Evolutionary conservation across 2,113 vertebrate genomes (phyloP), one percentile per base, ranked within the genome.

Genomic region (Ptychochromis oligacanthus): DNA sequence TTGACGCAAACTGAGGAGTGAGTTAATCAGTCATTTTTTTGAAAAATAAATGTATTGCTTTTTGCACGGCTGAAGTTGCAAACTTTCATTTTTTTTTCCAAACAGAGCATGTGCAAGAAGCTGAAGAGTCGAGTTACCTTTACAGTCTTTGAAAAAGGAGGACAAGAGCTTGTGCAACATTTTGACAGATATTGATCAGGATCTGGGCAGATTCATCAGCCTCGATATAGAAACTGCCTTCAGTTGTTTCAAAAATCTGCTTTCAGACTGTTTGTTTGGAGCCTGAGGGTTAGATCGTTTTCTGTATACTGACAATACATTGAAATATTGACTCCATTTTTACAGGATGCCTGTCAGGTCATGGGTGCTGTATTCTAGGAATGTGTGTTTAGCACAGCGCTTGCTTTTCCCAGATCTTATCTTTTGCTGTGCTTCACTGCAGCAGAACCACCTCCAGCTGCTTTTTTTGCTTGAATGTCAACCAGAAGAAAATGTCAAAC

Each of bases 151-250:
- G 55, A 36, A 46, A 59, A 36, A 49, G n/a, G 20, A 36, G 55
- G 15, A 65, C n/a, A 6, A 55, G 55, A 76, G 70, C 67, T 77
- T 80, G 77, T 80, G 57, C 61, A 89, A 59, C 31, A 77, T 2
- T 75, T 83, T 0, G 6, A 75, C 38, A 75, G 64, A 60, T 83
- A 86, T 86, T 15, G 83, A 89, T 80, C 62, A 0, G 70, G 6
- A 72, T 72, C 70, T 54, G 24, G 24, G 55, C 38, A 86, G 72
- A 83, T 59, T 58, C 40, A 58, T 74, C 77, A 1, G 38, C 49
- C 12, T 80, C 43, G 43, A 52, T 70, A 1, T 70, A 70, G 80
- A 64, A 80, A 26, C 77, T 61, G 20, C 38, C 24, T 67, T 43
- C 72, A 46, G 76, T 24, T 70, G 52, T 18, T 79, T 20, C 54